Evolutionary conservation across 37 sponge, comb jelly and placozoan genomes (phyloP).

Genomic region (Diacarnus erythraeanus): DNA sequence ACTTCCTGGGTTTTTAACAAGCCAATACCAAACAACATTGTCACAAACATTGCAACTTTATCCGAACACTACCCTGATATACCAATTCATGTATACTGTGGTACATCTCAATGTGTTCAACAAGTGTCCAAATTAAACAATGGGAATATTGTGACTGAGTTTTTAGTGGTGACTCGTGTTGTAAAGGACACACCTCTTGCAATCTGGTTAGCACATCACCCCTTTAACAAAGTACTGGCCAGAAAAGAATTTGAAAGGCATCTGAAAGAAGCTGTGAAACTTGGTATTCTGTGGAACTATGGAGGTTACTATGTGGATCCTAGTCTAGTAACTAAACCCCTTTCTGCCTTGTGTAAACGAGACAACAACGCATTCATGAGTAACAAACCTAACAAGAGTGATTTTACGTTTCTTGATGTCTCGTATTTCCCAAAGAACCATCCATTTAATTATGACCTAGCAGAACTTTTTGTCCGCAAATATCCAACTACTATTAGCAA

Average conservation of each 20-base stretch:
- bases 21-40: neutral
- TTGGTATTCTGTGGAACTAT: neutral
- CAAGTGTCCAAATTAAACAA: neutral
- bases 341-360: too few species aligned
- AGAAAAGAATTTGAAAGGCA: neutral
- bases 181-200: neutral
- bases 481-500: neutral
- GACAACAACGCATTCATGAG: neutral
- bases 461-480: neutral
- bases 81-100: slow-evolving; percentile 10
- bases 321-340: neutral
- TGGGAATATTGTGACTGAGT: neutral
- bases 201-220: neutral
- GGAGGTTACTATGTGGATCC: neutral
- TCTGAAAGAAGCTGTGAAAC: neutral
- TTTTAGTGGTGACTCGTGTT: neutral
- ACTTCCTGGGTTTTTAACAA: neutral
- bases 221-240: neutral
- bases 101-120: neutral
- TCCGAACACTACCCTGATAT: neutral
- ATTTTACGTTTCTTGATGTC: neutral
- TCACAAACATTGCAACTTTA: neutral
- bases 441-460: neutral
- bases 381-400: neutral
- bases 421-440: neutral